Percentiles rank a stretch among this genome's conserved stretches.
phyloP scores from a whole-genome alignment of 2,113 vertebrate genomes.

The Limanda limanda region DNA sequence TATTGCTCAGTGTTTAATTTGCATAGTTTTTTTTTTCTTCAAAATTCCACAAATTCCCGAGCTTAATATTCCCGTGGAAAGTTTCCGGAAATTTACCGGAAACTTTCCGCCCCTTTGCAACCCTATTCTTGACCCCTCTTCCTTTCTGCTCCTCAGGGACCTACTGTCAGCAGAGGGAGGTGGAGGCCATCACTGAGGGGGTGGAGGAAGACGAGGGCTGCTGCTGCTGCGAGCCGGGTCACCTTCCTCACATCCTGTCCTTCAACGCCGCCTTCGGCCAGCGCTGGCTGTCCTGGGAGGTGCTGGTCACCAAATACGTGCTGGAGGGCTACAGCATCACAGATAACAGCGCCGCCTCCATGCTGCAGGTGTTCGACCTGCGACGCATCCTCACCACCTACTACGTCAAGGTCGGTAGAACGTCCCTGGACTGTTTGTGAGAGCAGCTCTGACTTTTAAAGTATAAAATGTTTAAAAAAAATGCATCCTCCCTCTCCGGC shows the following conservation, averaged over 20 bases:
- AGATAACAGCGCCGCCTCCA: conserved; percentile 92
- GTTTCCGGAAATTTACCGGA: no score
- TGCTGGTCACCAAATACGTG: conserved; percentile 91
- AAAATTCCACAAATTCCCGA: no score
- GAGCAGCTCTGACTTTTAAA: neutral
- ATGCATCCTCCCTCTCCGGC: neutral
- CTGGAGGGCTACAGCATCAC: conserved; percentile 95
- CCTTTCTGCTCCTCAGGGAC: conserved; percentile 78
- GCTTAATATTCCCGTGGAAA: no score
- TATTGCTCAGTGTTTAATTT: no score
- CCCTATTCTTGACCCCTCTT: no score
- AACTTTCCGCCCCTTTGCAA: no score
- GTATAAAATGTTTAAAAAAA: neutral
- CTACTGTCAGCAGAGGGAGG: conserved; percentile 93
- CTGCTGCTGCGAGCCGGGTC: conserved; percentile 92
- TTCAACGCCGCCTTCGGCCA: conserved; percentile 92
- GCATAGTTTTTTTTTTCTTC: no score
- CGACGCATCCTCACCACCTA: conserved; percentile 93
- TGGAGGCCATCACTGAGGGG: conserved; percentile 93
- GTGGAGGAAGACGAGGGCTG: conserved; percentile 94
- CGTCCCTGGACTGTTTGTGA: neutral
- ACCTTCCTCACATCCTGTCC: conserved; percentile 89
- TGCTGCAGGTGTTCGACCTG: conserved; percentile 93
- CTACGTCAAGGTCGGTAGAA: conserved; percentile 87
- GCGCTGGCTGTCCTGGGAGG: conserved; percentile 95